These are phyloP conservation scores for Columba guinea DNA, from an alignment of 2,797 vertebrate genomes.

Conservation along the genomic window DNA sequence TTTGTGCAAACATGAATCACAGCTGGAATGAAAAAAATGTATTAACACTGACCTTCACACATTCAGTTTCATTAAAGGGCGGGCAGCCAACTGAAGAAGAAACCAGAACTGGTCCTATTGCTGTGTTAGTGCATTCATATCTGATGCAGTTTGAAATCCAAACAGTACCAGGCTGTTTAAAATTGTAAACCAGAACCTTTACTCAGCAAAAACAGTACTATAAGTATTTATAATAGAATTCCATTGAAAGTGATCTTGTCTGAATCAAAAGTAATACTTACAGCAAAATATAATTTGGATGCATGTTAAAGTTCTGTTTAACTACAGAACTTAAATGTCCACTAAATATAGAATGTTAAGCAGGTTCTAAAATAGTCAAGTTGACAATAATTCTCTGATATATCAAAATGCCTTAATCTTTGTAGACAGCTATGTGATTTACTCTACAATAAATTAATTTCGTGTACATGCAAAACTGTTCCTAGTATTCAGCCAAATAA, in stretches of 20 bases:
- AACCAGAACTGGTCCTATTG: slow-evolving; percentile 88
- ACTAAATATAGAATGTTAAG: background rate
- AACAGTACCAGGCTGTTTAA: slow-evolving; percentile 85
- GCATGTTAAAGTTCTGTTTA: background rate
- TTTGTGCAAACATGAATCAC: background rate
- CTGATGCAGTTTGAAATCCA: slow-evolving; percentile 91
- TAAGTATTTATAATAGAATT: background rate
- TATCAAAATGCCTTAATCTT: background rate
- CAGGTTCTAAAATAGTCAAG: background rate
- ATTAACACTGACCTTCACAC: slow-evolving; percentile 87
- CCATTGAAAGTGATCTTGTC: background rate
- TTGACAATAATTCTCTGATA: background rate
- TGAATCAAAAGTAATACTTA: background rate
- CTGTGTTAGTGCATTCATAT: slow-evolving; percentile 87
- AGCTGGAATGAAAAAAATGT: background rate
- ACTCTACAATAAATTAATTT: background rate
- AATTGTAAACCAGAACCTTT: background rate
- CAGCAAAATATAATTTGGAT: background rate
- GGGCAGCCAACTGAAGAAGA: slow-evolving; percentile 92
- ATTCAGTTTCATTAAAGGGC: slow-evolving; percentile 94
- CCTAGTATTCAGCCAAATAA: background rate
- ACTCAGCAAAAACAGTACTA: background rate
- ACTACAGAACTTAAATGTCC: background rate
- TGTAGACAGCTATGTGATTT: background rate
- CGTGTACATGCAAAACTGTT: background rate